These are phyloP conservation scores for Hyperopisus bebe DNA, from an alignment of 2,113 vertebrate species.

Conservation along the genomic window DNA sequence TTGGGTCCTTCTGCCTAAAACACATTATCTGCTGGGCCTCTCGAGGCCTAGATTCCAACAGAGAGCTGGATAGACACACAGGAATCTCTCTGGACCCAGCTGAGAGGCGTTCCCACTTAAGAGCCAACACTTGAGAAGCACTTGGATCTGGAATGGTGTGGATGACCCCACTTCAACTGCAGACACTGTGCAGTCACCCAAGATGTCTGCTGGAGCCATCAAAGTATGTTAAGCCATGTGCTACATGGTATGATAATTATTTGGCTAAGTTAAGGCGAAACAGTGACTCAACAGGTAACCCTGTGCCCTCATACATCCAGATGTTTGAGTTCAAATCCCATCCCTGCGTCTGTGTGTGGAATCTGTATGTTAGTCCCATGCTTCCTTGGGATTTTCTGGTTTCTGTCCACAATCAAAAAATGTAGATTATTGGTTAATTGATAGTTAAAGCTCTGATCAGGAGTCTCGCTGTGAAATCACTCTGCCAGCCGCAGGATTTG, in stretches of 20 bases:
- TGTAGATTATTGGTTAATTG: not conserved
- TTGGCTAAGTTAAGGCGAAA: not conserved
- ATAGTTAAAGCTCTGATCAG: not conserved
- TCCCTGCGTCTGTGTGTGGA: not conserved
- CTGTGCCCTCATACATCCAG: not conserved
- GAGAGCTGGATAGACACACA: not conserved
- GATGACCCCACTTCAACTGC: not conserved
- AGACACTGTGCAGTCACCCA: not conserved
- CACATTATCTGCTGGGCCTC: not conserved
- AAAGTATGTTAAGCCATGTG: not conserved
- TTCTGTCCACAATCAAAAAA: not conserved
- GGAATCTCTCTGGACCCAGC: not conserved
- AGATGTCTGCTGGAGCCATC: not conserved
- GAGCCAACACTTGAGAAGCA: not conserved
- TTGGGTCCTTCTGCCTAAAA: not conserved
- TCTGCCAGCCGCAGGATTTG: not conserved
- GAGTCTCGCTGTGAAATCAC: not conserved
- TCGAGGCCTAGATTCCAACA: not conserved
- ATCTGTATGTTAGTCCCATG: not conserved
- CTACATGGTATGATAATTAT: not conserved
- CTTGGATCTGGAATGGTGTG: not conserved
- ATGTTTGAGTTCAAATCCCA: not conserved
- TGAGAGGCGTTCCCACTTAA: not conserved
- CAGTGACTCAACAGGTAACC: not conserved
- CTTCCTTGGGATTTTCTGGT: not conserved